A percentile compares a stretch with the other conserved stretches of the same genome.
These are phyloP conservation scores for Drosophila rhopaloa DNA, from an alignment of 1,140 invertebrate species.

Conservation along the genomic window DNA sequence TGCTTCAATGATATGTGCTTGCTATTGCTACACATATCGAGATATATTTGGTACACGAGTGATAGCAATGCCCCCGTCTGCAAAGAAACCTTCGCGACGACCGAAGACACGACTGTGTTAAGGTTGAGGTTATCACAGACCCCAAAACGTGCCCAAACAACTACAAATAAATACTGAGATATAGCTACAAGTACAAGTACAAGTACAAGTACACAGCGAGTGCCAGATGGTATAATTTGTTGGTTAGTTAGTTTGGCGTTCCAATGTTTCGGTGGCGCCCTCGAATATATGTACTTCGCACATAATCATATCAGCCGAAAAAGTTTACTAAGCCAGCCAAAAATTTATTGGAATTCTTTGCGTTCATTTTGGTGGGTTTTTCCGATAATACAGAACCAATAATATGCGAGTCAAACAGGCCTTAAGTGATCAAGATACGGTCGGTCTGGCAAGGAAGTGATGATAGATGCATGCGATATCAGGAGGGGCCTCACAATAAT, in stretches of 20 bases:
- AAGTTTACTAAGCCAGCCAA: conserved; percentile 24
- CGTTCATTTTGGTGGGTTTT: conserved; percentile 38
- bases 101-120: conserved; percentile 56
- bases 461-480: conserved; percentile 17
- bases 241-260: conserved; percentile 6
- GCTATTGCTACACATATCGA: conserved; percentile 27
- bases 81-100: conserved; percentile 30
- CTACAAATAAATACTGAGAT: conserved; percentile 36
- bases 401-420: conserved; percentile 62
- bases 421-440: conserved; percentile 70
- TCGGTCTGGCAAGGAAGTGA: neutral
- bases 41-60: conserved; percentile 25
- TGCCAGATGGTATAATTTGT: conserved; percentile 37
- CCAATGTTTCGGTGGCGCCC: conserved; percentile 24
- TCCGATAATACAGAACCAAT: conserved; percentile 47
- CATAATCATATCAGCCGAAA: conserved; percentile 28
- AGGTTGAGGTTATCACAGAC: conserved; percentile 76
- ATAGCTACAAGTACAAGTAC: conserved; percentile 52
- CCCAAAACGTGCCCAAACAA: conserved; percentile 60
- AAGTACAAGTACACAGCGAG: conserved; percentile 37
- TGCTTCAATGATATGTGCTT: conserved; percentile 28
- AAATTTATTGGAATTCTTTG: conserved; percentile 53
- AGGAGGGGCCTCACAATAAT: neutral
- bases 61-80: conserved; percentile 37
- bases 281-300: conserved; percentile 7